These are phyloP conservation scores for Argya squamiceps DNA, from an alignment of 2,797 vertebrate genomes.

Conservation along the genomic window DNA sequence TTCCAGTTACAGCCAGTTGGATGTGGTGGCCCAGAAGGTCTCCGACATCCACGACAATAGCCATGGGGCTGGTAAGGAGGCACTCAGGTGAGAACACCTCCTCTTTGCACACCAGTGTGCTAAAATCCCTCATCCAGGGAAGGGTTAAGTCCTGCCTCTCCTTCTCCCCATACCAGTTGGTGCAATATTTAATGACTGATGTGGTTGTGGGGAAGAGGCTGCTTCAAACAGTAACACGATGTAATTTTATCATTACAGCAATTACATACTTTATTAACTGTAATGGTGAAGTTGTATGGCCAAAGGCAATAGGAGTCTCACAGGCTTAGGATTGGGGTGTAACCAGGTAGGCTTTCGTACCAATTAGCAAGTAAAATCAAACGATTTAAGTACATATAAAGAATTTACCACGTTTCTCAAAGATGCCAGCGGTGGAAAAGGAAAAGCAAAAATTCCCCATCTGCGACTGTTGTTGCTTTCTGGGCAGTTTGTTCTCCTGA, in stretches of 20 bases:
- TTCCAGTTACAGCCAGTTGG: conserved; percentile 87
- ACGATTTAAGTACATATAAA: not conserved
- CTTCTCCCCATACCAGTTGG: not conserved
- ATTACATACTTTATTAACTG: conserved; percentile 30
- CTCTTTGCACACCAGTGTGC: not conserved
- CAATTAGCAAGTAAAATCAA: conserved; percentile 19
- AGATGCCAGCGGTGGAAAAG: not conserved
- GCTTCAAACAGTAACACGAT: not conserved
- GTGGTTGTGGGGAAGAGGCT: not conserved
- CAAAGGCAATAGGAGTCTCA: not conserved
- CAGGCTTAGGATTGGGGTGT: not conserved
- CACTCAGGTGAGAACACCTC: conserved; percentile 83
- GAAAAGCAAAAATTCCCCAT: conserved; percentile 34
- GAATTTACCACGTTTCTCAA: not conserved
- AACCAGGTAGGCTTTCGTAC: not conserved
- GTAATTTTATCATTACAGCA: not conserved
- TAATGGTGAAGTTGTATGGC: not conserved
- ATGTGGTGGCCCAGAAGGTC: conserved; percentile 86
- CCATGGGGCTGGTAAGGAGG: conserved; percentile 73
- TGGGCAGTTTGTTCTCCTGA: conserved; percentile 31
- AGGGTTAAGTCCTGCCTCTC: conserved; percentile 37
- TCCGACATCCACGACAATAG: conserved; percentile 86
- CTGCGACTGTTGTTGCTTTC: conserved; percentile 41
- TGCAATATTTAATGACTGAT: not conserved
- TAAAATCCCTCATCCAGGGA: not conserved